Percentiles rank a stretch among this genome's conserved stretches.
phyloP scores from a whole-genome alignment of 2,888 invertebrate genomes.

The Chrysopilus asiliformis region DNA sequence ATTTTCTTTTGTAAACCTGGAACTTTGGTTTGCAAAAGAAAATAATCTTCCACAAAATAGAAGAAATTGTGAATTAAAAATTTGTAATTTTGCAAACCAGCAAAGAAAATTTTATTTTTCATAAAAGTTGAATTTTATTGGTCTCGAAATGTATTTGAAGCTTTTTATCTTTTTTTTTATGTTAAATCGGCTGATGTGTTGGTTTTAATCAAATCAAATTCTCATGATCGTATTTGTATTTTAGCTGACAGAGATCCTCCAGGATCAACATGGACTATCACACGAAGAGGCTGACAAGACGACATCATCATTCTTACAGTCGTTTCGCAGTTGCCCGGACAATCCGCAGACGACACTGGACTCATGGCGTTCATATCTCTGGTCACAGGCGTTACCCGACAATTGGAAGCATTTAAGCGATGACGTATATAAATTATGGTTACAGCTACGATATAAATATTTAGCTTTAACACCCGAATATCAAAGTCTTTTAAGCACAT shows the following conservation, averaged over 20 bases:
- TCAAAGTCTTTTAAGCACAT: slow-evolving; percentile 49
- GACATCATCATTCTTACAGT: slow-evolving; percentile 54
- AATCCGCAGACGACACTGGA: slow-evolving; percentile 58
- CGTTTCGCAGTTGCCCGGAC: slow-evolving; percentile 70
- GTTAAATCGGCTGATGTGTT: too few relatives aligned
- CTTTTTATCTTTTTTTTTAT: too few relatives aligned
- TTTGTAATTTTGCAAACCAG: too few relatives aligned
- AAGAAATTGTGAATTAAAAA: too few relatives aligned
- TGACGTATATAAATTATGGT: slow-evolving; percentile 63
- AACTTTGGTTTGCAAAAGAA: too few relatives aligned
- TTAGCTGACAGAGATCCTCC: slow-evolving; percentile 30
- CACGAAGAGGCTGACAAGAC: slow-evolving; percentile 49
- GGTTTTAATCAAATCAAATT: too few relatives aligned
- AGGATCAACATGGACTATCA: slow-evolving; percentile 51
- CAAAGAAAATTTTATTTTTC: too few relatives aligned
- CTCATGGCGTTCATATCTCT: slow-evolving; percentile 62
- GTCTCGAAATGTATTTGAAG: too few relatives aligned
- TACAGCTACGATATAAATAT: slow-evolving; percentile 64
- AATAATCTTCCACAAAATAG: too few relatives aligned
- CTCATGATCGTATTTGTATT: slow-evolving; percentile 9
- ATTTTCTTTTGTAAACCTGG: too few relatives aligned
- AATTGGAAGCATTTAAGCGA: slow-evolving; percentile 58
- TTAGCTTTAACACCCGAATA: slow-evolving; percentile 56
- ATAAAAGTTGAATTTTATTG: too few relatives aligned
- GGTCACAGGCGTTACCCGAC: slow-evolving; percentile 64